These are phyloP conservation scores for Harpalus rubripes DNA, from an alignment of 2,888 invertebrate species.

Conservation along the genomic window DNA sequence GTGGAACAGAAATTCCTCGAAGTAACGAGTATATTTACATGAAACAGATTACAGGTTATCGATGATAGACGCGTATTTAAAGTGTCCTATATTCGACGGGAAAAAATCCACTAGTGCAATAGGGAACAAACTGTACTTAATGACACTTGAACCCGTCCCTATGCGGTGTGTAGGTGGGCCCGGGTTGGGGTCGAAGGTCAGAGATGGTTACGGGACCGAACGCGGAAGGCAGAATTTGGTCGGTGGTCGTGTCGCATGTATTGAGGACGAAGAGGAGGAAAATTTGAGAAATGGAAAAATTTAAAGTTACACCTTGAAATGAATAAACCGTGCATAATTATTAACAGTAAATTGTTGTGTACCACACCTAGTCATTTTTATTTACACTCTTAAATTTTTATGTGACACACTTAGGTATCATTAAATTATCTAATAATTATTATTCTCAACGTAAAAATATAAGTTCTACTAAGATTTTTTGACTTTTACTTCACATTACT, in stretches of 20 bases:
- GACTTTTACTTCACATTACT: too few relatives aligned
- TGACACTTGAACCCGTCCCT: not conserved
- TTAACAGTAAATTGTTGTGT: not conserved
- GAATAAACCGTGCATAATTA: not conserved
- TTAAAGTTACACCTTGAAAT: not conserved
- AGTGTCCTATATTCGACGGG: not conserved
- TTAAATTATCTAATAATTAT: not conserved
- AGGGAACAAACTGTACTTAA: not conserved
- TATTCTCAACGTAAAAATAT: not conserved
- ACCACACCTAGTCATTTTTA: not conserved
- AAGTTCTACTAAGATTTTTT: too few relatives aligned
- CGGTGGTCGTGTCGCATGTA: not conserved
- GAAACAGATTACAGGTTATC: slow-evolving; percentile 5
- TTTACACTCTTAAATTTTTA: not conserved
- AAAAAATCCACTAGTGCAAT: not conserved
- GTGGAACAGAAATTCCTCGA: slow-evolving; percentile 1
- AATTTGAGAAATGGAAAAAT: not conserved
- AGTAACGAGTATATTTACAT: not conserved
- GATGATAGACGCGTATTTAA: not conserved
- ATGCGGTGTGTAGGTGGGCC: not conserved
- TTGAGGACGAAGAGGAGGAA: not conserved
- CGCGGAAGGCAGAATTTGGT: too few relatives aligned
- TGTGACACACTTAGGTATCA: not conserved
- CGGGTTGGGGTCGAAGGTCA: not conserved
- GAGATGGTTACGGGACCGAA: not conserved